A percentile compares a stretch with the other conserved stretches of the same genome.
Evolutionary conservation across 2,113 vertebrate genomes (phyloP).

Genomic region (Gorilla gorilla): DNA sequence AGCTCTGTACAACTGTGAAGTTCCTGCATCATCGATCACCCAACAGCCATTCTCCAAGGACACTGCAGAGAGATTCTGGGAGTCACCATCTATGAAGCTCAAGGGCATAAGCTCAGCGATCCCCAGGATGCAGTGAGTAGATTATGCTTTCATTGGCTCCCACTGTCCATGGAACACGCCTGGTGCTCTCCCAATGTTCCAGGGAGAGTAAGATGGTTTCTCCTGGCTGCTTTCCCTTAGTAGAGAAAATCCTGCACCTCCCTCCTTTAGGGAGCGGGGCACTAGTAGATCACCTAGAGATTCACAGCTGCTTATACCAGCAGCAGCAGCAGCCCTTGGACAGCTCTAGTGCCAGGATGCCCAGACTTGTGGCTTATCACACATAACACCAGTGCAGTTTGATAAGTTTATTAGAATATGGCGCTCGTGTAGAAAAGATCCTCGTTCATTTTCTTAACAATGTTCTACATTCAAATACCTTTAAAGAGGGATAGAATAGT

Average conservation of each 20-base stretch:
- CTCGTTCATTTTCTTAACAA: neutral
- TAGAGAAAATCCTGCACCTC: neutral
- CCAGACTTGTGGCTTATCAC: neutral
- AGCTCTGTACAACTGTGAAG: conserved; percentile 71
- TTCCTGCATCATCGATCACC: conserved; percentile 61
- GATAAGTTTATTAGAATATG: neutral
- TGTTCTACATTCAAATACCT: neutral
- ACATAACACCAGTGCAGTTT: neutral
- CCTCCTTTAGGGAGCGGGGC: no score
- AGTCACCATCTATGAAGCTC: conserved; percentile 63
- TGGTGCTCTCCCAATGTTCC: neutral
- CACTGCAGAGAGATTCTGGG: conserved; percentile 68
- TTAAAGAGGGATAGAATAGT: neutral
- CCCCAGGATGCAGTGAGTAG: conserved; percentile 75
- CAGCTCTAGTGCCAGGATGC: neutral
- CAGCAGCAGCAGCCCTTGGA: neutral
- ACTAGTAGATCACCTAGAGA: neutral
- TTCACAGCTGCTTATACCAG: fast-evolving
- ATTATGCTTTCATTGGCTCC: neutral
- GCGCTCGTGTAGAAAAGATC: fast-evolving
- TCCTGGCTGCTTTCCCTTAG: neutral
- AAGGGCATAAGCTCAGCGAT: conserved; percentile 77
- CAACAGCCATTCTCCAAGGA: conserved; percentile 68
- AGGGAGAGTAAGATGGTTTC: neutral
- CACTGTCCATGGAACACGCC: neutral